These are phyloP conservation scores for Phaethornis superciliosus DNA, from an alignment of 2,113 vertebrate species.

Conservation along the genomic window DNA sequence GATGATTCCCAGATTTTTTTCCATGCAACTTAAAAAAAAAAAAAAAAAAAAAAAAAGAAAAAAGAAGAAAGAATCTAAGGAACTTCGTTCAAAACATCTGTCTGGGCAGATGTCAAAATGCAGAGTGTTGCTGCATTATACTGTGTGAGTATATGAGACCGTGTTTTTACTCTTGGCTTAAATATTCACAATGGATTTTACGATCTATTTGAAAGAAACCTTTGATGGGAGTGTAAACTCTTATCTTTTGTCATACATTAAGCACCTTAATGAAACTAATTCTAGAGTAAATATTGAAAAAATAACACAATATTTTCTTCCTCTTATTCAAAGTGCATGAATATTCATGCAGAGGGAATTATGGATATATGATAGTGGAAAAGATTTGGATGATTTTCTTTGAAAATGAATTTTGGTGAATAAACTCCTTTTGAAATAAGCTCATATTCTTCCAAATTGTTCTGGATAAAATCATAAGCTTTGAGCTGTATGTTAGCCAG, in stretches of 20 bases:
- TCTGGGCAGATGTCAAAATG: conserved; percentile 77
- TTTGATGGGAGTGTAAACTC: conserved; percentile 36
- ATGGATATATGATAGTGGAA: neutral
- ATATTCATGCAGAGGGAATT: conserved; percentile 27
- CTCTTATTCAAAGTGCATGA: neutral
- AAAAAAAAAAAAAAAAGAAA: neutral
- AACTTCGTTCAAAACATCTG: conserved; percentile 75
- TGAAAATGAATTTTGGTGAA: conserved; percentile 48
- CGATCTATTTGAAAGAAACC: conserved; percentile 53
- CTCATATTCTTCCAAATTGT: neutral
- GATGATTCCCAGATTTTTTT: conserved; percentile 72
- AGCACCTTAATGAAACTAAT: conserved; percentile 11
- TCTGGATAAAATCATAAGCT: conserved; percentile 30
- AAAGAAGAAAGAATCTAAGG: conserved; percentile 11
- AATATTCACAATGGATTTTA: conserved; percentile 69
- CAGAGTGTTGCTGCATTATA: conserved; percentile 39
- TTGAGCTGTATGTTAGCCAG: neutral
- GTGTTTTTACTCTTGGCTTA: conserved; percentile 64
- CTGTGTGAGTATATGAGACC: conserved; percentile 62
- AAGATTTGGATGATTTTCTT: conserved; percentile 35
- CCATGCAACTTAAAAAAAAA: neutral
- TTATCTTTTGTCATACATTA: conserved; percentile 15
- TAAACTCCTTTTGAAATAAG: conserved; percentile 20
- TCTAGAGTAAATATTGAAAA: conserved; percentile 56
- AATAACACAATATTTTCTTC: conserved; percentile 17